Conservation (phyloP, 92 coral and sea anemone species). For the Parazoanthus swiftii region DNA sequence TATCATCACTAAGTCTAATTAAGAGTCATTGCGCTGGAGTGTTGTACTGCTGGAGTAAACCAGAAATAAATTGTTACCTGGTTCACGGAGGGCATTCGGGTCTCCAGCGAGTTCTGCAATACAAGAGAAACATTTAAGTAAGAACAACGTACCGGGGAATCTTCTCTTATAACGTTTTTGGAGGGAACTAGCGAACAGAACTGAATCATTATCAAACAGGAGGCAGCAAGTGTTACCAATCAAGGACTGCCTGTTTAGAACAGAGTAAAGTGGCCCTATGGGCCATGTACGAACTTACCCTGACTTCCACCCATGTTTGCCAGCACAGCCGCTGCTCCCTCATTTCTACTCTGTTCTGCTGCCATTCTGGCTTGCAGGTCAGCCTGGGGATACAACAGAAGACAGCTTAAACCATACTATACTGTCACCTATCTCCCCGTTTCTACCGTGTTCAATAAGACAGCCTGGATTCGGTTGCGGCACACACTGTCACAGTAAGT, state of each 20-base stretch:
- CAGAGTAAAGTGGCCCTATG: no score
- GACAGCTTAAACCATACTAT: neutral
- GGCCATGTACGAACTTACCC: constrained; percentile 48
- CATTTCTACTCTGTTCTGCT: constrained; percentile 88
- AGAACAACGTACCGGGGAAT: neutral
- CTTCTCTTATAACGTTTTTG: neutral
- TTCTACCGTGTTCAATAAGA: neutral
- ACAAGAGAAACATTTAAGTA: neutral
- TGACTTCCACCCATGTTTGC: constrained; percentile 67
- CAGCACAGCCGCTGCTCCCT: constrained; percentile 72
- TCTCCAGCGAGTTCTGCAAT: constrained; percentile 83
- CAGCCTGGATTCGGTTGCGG: no score
- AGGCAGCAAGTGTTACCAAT: no score
- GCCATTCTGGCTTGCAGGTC: constrained; percentile 97
- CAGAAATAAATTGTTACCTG: constrained; percentile 64
- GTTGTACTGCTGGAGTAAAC: no score
- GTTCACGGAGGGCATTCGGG: constrained; percentile 73
- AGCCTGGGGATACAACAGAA: constrained; percentile 59
- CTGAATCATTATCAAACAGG: no score
- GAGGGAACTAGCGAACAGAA: neutral
- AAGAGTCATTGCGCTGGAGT: no score
- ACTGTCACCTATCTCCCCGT: neutral
- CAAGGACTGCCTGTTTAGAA: no score
- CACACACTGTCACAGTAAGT: no score
- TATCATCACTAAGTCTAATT: no score